Conservation (phyloP, 2,797 vertebrate genomes). For the Ataeniobius toweri region DNA sequence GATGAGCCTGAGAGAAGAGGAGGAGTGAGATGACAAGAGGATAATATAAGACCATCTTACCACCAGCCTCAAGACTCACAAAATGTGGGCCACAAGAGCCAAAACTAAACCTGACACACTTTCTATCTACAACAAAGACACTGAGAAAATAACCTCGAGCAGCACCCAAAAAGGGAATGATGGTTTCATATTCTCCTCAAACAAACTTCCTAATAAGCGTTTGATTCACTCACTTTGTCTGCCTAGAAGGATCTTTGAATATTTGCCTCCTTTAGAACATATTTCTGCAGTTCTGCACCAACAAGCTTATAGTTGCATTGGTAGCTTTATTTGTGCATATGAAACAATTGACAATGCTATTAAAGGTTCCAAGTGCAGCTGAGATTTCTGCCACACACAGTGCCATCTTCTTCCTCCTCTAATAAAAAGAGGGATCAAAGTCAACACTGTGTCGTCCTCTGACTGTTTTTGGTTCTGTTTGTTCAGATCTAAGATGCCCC, state of each 20-base stretch:
- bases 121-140: constrained; percentile 31
- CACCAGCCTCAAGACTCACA: constrained; percentile 20
- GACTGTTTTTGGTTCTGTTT: not conserved
- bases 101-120: constrained; percentile 36
- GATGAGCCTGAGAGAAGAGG: constrained; percentile 18
- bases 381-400: not conserved
- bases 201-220: constrained; percentile 53
- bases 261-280: constrained; percentile 33
- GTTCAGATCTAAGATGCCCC: not conserved
- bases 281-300: constrained; percentile 26
- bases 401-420: not conserved
- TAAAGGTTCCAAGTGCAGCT: not conserved
- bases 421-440: constrained; percentile 5
- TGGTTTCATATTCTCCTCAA: constrained; percentile 26
- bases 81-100: constrained; percentile 33
- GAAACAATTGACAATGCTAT: not conserved
- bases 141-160: constrained; percentile 38
- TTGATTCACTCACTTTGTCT: constrained; percentile 36
- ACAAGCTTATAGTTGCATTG: not conserved
- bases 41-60: constrained; percentile 50
- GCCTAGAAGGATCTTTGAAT: constrained; percentile 13
- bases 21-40: constrained; percentile 6
- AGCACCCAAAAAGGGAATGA: constrained; percentile 29
- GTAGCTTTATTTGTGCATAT: not conserved
- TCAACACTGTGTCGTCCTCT: not conserved